These are phyloP conservation scores for Amphipyra berbera DNA, from an alignment of 2,888 invertebrate genomes.

Conservation along the genomic window DNA sequence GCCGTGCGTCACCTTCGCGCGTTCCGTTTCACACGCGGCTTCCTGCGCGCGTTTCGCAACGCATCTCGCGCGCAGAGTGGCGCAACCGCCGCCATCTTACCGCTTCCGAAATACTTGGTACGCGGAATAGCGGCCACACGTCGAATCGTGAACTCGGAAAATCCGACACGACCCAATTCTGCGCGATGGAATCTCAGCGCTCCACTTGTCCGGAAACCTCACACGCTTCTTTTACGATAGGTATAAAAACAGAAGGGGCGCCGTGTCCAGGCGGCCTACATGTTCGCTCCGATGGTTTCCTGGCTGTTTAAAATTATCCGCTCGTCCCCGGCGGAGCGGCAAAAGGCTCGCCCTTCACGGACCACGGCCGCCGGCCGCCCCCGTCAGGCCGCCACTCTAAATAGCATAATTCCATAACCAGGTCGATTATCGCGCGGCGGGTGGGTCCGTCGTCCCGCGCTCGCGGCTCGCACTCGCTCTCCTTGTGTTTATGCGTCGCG, in stretches of 20 bases:
- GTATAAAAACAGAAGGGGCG: slow-evolving; percentile 76
- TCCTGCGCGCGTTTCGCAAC: slow-evolving; percentile 80
- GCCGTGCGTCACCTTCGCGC: slow-evolving; percentile 77
- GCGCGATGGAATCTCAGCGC: slow-evolving; percentile 74
- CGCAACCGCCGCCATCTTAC: slow-evolving; percentile 70
- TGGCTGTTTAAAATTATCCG: slow-evolving; percentile 86
- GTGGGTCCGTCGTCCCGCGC: slow-evolving; percentile 32
- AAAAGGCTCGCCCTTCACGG: slow-evolving; percentile 86
- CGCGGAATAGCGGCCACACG: slow-evolving; percentile 62
- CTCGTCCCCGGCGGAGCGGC: slow-evolving; percentile 82
- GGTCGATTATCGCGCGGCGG: slow-evolving; percentile 65
- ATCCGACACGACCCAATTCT: slow-evolving; percentile 79
- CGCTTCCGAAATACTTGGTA: slow-evolving; percentile 79
- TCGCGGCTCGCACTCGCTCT: slow-evolving; percentile 67
- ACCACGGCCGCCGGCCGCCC: slow-evolving; percentile 77
- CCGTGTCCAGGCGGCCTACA: slow-evolving; percentile 84
- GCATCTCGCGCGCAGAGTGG: slow-evolving; percentile 68
- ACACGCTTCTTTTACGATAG: slow-evolving; percentile 77
- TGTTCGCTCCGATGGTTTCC: slow-evolving; percentile 86
- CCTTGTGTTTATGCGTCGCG: slow-evolving; percentile 84
- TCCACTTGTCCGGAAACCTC: slow-evolving; percentile 86
- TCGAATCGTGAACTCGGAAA: slow-evolving; percentile 69
- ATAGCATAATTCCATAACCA: slow-evolving; percentile 71
- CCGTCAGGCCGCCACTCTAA: slow-evolving; percentile 71
- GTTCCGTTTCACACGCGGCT: slow-evolving; percentile 76